Conservation (phyloP, 2,888 invertebrate species). For the Nineta flava region DNA sequence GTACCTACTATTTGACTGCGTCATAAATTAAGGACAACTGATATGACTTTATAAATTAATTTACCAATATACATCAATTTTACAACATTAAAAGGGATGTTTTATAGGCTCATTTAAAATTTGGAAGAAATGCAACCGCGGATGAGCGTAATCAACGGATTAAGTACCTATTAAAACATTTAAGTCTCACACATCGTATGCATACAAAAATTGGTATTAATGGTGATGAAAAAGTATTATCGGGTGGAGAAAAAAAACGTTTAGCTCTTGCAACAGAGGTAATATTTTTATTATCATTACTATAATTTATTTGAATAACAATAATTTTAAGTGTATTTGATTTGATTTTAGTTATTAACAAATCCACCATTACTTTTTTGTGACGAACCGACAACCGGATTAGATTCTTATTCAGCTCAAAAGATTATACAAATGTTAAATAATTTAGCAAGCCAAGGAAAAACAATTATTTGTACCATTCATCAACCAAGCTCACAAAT, state of each 20-base stretch:
- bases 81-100: too few relatives aligned
- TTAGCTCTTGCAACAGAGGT: slow-evolving; percentile 88
- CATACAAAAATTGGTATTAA: slow-evolving; percentile 64
- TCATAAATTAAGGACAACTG: too few relatives aligned
- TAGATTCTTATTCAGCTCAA: slow-evolving; percentile 85
- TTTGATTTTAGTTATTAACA: slow-evolving; percentile 50
- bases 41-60: too few relatives aligned
- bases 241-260: slow-evolving; percentile 87
- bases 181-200: slow-evolving; percentile 53
- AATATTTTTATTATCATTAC: slow-evolving; percentile 12
- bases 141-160: slow-evolving; percentile 49
- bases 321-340: neutral
- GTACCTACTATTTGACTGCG: neutral
- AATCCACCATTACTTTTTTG: slow-evolving; percentile 86
- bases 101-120: slow-evolving; percentile 55
- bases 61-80: too few relatives aligned
- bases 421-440: slow-evolving; percentile 59
- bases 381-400: slow-evolving; percentile 90
- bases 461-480: slow-evolving; percentile 82
- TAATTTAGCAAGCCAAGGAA: slow-evolving; percentile 54
- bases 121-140: slow-evolving; percentile 49
- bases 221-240: slow-evolving; percentile 63
- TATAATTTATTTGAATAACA: neutral
- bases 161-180: slow-evolving; percentile 48
- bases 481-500: slow-evolving; percentile 86